Conservation (phyloP, 2,113 vertebrate species). For the Sialia sialis region DNA sequence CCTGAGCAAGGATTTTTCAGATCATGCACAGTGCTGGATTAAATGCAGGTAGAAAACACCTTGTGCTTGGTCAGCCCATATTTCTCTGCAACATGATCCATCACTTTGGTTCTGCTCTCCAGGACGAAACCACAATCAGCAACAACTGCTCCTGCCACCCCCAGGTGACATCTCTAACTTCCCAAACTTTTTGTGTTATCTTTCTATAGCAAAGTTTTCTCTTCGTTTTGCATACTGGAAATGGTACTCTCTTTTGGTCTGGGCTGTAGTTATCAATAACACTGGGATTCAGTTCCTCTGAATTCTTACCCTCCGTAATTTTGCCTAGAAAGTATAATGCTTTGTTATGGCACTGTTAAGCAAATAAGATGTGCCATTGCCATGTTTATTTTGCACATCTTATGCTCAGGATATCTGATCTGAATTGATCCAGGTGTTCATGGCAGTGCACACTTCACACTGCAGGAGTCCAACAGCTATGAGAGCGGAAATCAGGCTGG, state of each 20-base stretch:
- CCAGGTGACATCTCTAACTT: not conserved
- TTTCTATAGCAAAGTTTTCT: not conserved
- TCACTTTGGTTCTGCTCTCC: not conserved
- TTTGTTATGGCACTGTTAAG: not conserved
- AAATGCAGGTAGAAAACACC: not conserved
- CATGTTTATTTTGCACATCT: not conserved
- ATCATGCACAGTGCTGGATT: rapidly evolving
- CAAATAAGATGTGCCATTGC: not conserved
- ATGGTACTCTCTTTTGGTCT: not conserved
- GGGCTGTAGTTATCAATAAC: not conserved
- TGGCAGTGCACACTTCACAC: not conserved
- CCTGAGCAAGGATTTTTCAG: not conserved
- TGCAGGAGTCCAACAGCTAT: not conserved
- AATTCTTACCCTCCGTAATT: not conserved
- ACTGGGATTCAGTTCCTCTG: not conserved
- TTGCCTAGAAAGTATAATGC: not conserved
- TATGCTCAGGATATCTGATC: not conserved
- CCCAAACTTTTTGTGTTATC: not conserved
- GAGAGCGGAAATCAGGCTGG: not conserved
- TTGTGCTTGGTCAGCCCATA: rapidly evolving
- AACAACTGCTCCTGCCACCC: not conserved
- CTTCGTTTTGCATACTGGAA: not conserved
- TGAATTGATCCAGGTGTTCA: not conserved
- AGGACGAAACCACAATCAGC: not conserved
- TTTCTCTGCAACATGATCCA: not conserved